Base-by-base conservation (phyloP, 2,797 vertebrate genomes). In the Ptychobarbus kaznakovi region DNA sequence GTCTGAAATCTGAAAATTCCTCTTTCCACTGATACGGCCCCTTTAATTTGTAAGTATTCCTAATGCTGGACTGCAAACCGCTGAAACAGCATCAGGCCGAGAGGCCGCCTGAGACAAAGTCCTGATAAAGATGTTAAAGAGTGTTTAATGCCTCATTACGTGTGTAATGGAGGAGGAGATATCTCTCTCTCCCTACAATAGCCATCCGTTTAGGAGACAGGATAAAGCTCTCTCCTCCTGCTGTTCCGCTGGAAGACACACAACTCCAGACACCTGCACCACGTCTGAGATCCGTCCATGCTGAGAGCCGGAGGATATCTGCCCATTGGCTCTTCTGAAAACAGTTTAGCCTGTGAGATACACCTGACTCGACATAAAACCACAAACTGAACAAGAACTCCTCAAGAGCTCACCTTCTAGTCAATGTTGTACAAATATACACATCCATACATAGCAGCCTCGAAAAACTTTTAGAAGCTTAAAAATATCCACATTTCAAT, bases 111-210 rank as follows among this genome's bases (percentile, higher is more conserved):
- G 61, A 66, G 81, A 35, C 79, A 38, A 66, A 82, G 81, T 72
- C 40, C 69, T 28, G 81, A 75, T 83, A 75, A 83, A 83, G 72
- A 83, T 83, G 72, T 75, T 75, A 83, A 83, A 75, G 32, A 51
- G 58, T 35, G 81, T 83, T 75, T 83, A 46, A 83, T 49, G 72
- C 58, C 81, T 83, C 81, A 83, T 83, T 83, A 83, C 12, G 69
- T 83, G 42, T 44, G 32, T 83, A 83, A 83, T 83, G 81, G 61
- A 53, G 81, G 28, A 75, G 72, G 58, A 76, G 81, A 76, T 65
- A 66, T 76, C 81, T 65, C 72, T 61, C 69, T 66, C 79, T 35
- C 28, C 70, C 70, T 83, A 35, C 70, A 63, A 73, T 46, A 63
- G 40, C 70, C 70, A 63, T 75, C 42, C 72, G 32, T 69, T 69